phyloP scores from a whole-genome alignment of 2,888 invertebrate genomes.

The Hirtodrosophila alboralis region DNA sequence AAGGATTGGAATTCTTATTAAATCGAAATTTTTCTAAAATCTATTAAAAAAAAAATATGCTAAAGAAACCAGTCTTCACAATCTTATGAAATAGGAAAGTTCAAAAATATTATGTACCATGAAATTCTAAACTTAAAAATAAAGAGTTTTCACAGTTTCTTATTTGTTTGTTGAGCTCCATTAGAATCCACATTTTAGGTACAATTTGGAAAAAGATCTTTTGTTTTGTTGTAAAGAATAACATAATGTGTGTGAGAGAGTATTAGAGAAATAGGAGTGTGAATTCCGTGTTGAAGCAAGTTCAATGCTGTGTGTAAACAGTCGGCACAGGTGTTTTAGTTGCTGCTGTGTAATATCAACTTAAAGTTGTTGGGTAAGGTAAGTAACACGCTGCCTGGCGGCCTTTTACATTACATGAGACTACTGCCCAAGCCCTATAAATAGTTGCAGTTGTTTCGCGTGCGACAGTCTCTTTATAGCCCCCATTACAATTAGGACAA shows the following conservation, averaged over 20 bases:
- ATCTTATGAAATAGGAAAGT: too few relatives aligned
- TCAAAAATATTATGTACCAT: too few relatives aligned
- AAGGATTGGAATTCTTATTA: too few relatives aligned
- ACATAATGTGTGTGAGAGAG: too few relatives aligned
- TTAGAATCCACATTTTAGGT: neutral
- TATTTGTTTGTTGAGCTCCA: too few relatives aligned
- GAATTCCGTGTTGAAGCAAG: constrained; percentile 40
- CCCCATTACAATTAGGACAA: constrained; percentile 2
- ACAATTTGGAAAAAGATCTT: neutral
- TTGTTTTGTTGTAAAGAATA: too few relatives aligned
- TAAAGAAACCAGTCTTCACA: too few relatives aligned
- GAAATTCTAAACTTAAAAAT: too few relatives aligned
- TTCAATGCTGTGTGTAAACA: constrained; percentile 64
- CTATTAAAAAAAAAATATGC: too few relatives aligned
- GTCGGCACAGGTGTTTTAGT: constrained; percentile 49
- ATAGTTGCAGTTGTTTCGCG: constrained; percentile 17
- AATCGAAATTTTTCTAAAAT: too few relatives aligned
- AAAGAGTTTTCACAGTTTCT: too few relatives aligned
- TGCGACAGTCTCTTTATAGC: constrained; percentile 27
- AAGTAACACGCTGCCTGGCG: constrained; percentile 36
- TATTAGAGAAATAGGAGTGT: too few relatives aligned
- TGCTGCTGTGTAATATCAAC: constrained; percentile 20
- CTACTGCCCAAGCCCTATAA: constrained; percentile 36
- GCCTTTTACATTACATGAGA: constrained; percentile 6
- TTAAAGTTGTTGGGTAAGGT: constrained; percentile 51